Evolutionary conservation across 1,140 invertebrate genomes (phyloP).

Genomic region (Tetragnatha versicolor): DNA sequence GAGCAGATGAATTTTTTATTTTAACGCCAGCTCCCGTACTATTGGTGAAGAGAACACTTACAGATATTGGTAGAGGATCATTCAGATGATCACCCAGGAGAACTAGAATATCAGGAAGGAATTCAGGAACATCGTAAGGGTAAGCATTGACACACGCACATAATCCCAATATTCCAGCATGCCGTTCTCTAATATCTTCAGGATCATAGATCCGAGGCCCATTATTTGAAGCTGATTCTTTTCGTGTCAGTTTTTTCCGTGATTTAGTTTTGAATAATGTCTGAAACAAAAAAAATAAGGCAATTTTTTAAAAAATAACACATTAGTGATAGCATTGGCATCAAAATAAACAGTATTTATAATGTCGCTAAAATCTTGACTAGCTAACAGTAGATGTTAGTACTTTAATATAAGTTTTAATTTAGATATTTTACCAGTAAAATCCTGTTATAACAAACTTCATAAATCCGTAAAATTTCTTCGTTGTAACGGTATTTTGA

Average conservation of each 20-base stretch:
- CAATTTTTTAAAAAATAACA: no score
- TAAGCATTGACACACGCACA: constrained; percentile 87
- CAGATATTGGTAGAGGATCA: constrained; percentile 91
- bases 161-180: constrained; percentile 86
- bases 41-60: constrained; percentile 65
- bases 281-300: constrained; percentile 14
- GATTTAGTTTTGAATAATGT: constrained; percentile 39
- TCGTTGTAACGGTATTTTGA: no score
- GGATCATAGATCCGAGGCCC: constrained; percentile 47
- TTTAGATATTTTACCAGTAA: not conserved
- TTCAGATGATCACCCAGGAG: constrained; percentile 80
- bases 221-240: constrained; percentile 65
- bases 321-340: no score
- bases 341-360: no score
- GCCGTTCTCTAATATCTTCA: constrained; percentile 67
- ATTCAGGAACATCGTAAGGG: constrained; percentile 88
- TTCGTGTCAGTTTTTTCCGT: constrained; percentile 60
- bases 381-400: not conserved
- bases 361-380: no score
- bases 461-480: no score
- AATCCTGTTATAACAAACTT: no score
- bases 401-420: not conserved
- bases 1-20: not conserved
- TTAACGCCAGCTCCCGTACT: not conserved
- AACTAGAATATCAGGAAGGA: constrained; percentile 82